Evolutionary conservation across 2,888 invertebrate genomes (phyloP).

Genomic region (Microctonus aethiopoides): DNA sequence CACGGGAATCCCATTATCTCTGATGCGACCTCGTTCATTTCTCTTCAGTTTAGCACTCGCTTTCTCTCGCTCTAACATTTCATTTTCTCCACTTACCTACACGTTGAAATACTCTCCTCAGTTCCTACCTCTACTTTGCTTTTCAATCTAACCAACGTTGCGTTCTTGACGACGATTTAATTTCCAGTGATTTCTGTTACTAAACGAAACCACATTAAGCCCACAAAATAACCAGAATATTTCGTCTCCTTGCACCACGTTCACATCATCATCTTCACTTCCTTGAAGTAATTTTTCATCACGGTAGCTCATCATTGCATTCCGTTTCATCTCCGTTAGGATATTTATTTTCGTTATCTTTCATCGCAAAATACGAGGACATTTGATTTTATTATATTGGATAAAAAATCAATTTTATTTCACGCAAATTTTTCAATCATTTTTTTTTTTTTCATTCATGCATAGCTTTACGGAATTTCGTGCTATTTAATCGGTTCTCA

Average conservation of each 20-base stretch:
- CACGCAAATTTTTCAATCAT: background rate
- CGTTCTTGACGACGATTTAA: constrained; percentile 31
- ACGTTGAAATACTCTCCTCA: background rate
- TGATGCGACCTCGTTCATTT: constrained; percentile 3
- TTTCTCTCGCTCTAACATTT: background rate
- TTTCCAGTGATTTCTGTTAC: constrained; percentile 29
- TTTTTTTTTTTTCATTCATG: too few species aligned
- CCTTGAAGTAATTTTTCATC: constrained; percentile 28
- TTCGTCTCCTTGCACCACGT: background rate
- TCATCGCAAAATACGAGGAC: background rate
- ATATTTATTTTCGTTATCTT: background rate
- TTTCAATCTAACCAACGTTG: constrained; percentile 19
- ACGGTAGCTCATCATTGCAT: constrained; percentile 1
- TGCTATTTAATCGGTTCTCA: too few species aligned
- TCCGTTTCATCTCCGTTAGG: constrained; percentile 18
- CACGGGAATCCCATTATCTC: constrained; percentile 30
- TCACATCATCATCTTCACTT: constrained; percentile 7
- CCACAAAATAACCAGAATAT: background rate
- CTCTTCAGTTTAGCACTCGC: background rate
- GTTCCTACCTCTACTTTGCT: constrained; percentile 5
- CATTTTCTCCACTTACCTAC: background rate
- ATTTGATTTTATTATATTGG: constrained; percentile 1
- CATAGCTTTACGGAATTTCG: too few species aligned
- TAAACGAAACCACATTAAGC: constrained; percentile 1
- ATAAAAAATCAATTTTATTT: background rate